A percentile compares a stretch with the other conserved stretches of the same genome.
Conservation (phyloP, 2,113 vertebrate species). For the Actinemys pallida region DNA sequence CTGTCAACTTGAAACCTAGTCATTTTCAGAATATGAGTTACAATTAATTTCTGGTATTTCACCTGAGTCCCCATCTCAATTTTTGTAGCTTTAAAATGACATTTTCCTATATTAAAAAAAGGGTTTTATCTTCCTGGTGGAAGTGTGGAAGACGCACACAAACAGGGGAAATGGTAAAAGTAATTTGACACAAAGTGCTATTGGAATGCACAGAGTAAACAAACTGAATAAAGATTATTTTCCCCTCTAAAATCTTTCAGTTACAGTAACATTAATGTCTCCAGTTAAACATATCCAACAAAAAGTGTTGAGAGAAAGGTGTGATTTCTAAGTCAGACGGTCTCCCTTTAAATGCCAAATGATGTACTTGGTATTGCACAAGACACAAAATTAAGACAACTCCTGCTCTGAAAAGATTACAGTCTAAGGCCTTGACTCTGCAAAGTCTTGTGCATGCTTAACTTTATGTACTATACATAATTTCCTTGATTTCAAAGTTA, state of each 20-base stretch:
- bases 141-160: background rate
- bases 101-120: background rate
- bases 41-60: background rate
- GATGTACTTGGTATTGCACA: background rate
- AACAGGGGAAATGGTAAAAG: background rate
- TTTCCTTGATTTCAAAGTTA: background rate
- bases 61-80: background rate
- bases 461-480: background rate
- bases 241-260: background rate
- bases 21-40: background rate
- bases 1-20: background rate
- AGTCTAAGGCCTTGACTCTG: background rate
- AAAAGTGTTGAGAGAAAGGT: background rate
- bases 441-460: background rate
- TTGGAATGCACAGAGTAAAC: background rate
- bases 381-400: background rate
- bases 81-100: background rate
- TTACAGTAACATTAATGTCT: background rate
- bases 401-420: background rate
- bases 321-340: background rate
- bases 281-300: background rate
- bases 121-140: background rate
- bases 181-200: accelerated
- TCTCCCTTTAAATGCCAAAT: background rate
- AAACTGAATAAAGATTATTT: background rate